Percentiles rank a stretch among this genome's conserved stretches.
Evolutionary conservation across 2,113 vertebrate genomes (phyloP).

Genomic region (Motacilla alba): DNA sequence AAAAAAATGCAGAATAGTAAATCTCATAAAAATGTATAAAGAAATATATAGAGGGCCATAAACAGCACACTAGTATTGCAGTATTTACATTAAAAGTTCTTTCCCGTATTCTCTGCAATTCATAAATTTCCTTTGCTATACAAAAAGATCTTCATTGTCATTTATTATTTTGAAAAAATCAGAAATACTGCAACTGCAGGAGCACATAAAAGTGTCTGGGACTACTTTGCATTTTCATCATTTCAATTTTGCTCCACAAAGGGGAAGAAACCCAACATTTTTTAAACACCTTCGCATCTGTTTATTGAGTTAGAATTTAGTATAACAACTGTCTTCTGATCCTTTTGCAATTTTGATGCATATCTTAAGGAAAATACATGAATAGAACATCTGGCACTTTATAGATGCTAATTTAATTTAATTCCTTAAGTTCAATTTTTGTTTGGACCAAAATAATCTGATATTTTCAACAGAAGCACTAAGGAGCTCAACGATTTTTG

Average conservation of each 20-base stretch:
- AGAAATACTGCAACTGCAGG: not conserved
- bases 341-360: not conserved
- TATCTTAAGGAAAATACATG: not conserved
- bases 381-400: not conserved
- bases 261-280: not conserved
- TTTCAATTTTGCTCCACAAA: not conserved
- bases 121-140: not conserved
- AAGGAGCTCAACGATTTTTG: not conserved
- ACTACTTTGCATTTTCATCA: not conserved
- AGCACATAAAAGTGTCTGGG: not conserved
- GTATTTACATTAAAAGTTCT: not conserved
- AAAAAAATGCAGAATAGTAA: not conserved
- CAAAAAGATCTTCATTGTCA: not conserved
- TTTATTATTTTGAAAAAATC: not conserved
- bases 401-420: not conserved
- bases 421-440: not conserved
- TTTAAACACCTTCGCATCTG: not conserved
- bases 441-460: not conserved
- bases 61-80: not conserved
- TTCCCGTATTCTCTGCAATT: not conserved
- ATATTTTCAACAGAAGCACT: not conserved
- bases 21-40: not conserved
- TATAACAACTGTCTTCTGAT: not conserved
- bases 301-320: constrained; percentile 4
- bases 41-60: not conserved